Percentiles rank a stretch among this genome's conserved stretches.
phyloP scores from a whole-genome alignment of 2,797 vertebrate genomes.

The Halcyon smyrnensis region DNA sequence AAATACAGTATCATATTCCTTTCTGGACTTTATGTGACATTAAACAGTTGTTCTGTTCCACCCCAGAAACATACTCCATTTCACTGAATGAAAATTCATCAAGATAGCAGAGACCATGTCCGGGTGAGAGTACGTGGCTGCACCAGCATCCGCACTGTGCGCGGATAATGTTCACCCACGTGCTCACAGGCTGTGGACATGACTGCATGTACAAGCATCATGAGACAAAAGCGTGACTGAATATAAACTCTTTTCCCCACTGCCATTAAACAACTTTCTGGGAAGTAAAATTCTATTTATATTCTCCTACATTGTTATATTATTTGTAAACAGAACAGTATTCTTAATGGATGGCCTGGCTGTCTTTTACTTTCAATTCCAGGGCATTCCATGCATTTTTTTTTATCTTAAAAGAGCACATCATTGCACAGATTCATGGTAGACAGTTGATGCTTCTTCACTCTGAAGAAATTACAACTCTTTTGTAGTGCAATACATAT shows the following conservation, averaged over 20 bases:
- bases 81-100: not conserved
- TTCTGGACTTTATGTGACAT: not conserved
- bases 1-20: not conserved
- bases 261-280: not conserved
- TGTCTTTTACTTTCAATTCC: not conserved
- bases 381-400: not conserved
- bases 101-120: not conserved
- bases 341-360: not conserved
- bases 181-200: not conserved
- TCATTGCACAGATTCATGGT: not conserved
- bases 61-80: not conserved
- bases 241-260: not conserved
- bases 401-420: not conserved
- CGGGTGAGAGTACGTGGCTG: not conserved
- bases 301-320: not conserved
- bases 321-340: not conserved
- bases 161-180: not conserved
- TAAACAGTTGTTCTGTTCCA: not conserved
- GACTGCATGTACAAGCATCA: not conserved
- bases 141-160: accelerated
- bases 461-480: not conserved
- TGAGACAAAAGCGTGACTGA: not conserved
- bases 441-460: not conserved
- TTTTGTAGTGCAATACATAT: not conserved
- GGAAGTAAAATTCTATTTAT: not conserved